Evolutionary conservation across 2,888 invertebrate genomes (phyloP), one percentile per base, ranked within the genome.

Genomic region (Lacanobia oleracea): DNA sequence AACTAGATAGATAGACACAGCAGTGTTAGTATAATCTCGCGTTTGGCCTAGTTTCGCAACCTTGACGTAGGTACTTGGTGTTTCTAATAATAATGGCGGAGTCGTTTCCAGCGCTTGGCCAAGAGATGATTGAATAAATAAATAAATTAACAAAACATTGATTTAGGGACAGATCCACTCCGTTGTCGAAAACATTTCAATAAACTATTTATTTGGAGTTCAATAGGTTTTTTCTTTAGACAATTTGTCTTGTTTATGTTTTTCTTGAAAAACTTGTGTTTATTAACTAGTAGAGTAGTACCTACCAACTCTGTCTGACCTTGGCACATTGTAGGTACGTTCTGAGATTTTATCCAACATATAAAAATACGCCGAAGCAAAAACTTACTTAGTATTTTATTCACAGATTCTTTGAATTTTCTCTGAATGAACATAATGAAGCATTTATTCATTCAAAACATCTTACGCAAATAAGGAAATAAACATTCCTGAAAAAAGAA

Each of bases 1-100:
- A 65, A 40, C 33, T 45, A 62, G 54, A 78, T 72, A 81, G 61
- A 77, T 70, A 81, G 69, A 77, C 63, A 75, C 74, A 75, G 79
- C 72, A 72, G 77, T 83, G 82, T 79, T 80, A 75, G 83, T 85
- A 86, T 87, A 90, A 88, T 92, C 91, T 90, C 89, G 89, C 90
- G 89, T 91, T 92, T 91, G 94, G 86, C 94, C 94, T 90, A 94
- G 94, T 93, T 94, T 90, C 88, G 81, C 91, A 93, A 93, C 94
- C 95, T 94, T 94, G 94, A 92, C 88, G 88, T 89, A 89, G 87
- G 48, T 48, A 92, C 92, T 89, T 84, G 86, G 85, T 87, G 91
- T 88, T 91, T 92, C 93, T 94, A 94, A 91, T 93, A 93, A 93
- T 93, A 92, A 92, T 91, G 89, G 83, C 86, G 77, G 90, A 89